Evolutionary conservation across 2,888 invertebrate genomes (phyloP), one percentile per base, ranked within the genome.

Genomic region (Theodoxus fluviatilis): DNA sequence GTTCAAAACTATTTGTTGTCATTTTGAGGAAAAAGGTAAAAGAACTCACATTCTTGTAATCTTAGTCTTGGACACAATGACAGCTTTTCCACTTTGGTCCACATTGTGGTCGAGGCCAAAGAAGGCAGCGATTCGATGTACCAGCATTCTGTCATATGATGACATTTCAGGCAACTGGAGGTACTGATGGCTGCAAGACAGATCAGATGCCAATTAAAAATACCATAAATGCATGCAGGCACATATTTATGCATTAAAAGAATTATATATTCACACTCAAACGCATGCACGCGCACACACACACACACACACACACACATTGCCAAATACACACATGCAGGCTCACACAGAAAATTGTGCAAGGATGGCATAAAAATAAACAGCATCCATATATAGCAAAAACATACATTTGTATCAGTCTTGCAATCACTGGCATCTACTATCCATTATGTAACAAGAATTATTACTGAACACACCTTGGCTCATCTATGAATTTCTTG

Each of bases 91-190:
- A 22, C 91, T 90, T 74, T 92, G 91, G 88, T 97, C 97, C 31
- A 96, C 92, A 84, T 95, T 95, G 87, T 98, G 97, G 69, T 95
- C 94, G 90, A 98, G 92, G 70, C 96, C 95, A 89, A 96, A 97
- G 84, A 94, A 94, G 25, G 95, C 93, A 0, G 97, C 95, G 73
- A 94, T 94, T 40, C 97, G 92, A 87, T 98, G 98, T 1, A 97
- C 95, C 80, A 98, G 88, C 96, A 98, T 96, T 38, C 98, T 91
- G 68, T 96, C 95, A 90, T 98, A 98, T 68, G 96, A 96, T 73
- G 95, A 94, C 93, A 96, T 94, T 85, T 93, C 93, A 25, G 94
- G 94, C 88, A 97, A 96, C 81, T 93, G 93, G 80, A 93, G 92
- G 83, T 92, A 91, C 80, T 91, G 86, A 68, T 87, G 85, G 69